These are phyloP conservation scores for Staurois parvus DNA, from an alignment of 2,797 vertebrate species.

Conservation along the genomic window DNA sequence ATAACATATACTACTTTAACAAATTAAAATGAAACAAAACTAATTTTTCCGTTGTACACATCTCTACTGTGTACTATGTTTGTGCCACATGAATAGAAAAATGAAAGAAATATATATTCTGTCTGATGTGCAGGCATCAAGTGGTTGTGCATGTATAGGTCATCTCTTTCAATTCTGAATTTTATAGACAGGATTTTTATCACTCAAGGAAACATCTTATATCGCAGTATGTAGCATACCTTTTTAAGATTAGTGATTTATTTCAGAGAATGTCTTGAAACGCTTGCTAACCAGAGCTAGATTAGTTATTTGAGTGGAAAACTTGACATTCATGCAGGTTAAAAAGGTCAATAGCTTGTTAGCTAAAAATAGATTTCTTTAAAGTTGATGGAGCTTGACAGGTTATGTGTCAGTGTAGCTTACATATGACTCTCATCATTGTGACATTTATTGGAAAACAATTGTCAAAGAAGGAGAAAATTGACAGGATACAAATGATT, in stretches of 20 bases:
- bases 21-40: no score
- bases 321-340: conserved; percentile 27
- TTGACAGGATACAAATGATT: conserved; percentile 2
- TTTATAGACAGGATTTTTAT: not conserved
- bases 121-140: no score
- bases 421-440: conserved; percentile 21
- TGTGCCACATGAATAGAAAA: no score
- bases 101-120: no score
- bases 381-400: conserved; percentile 9
- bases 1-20: no score
- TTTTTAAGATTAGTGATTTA: not conserved
- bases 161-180: not conserved
- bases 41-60: no score
- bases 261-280: not conserved
- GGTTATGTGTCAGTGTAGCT: not conserved
- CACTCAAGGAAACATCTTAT: not conserved
- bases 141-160: no score
- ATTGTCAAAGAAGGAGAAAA: conserved; percentile 3
- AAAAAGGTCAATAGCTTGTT: conserved; percentile 31
- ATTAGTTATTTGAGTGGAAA: not conserved
- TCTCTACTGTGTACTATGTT: no score
- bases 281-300: not conserved
- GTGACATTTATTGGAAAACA: conserved; percentile 37
- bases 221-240: not conserved
- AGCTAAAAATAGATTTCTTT: conserved; percentile 28